A percentile compares a stretch with the other conserved stretches of the same genome.
Conservation (phyloP, 2,797 vertebrate species). For the Hydrophis major region DNA sequence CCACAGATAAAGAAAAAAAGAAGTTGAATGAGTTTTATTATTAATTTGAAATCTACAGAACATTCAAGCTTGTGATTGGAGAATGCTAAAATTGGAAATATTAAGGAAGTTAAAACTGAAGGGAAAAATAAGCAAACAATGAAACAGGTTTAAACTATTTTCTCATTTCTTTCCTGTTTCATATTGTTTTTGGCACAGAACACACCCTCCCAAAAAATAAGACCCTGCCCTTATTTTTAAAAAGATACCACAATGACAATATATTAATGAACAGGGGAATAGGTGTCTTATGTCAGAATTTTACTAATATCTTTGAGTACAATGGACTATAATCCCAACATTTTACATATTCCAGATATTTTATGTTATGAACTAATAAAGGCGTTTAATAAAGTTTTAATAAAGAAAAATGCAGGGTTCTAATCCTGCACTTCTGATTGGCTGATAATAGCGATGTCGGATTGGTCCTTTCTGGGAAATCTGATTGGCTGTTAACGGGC, state of each 20-base stretch:
- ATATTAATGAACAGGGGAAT: neutral
- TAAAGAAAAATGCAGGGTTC: too few relatives aligned
- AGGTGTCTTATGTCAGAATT: neutral
- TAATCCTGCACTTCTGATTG: too few relatives aligned
- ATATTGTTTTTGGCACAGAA: neutral
- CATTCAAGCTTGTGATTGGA: neutral
- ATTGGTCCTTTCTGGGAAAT: too few relatives aligned
- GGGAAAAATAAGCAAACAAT: constrained; percentile 22
- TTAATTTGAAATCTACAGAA: neutral
- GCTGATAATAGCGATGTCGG: too few relatives aligned
- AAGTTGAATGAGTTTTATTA: neutral
- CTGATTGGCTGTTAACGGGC: too few relatives aligned
- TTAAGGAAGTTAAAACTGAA: neutral
- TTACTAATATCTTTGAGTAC: neutral
- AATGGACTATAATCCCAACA: neutral
- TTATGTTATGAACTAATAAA: neutral
- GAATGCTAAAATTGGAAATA: neutral
- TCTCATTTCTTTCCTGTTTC: neutral
- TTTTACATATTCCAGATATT: neutral
- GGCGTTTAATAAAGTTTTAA: too few relatives aligned
- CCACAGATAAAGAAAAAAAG: neutral
- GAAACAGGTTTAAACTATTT: constrained; percentile 8
- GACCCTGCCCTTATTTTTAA: neutral
- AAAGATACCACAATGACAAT: neutral
- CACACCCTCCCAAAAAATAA: neutral